Evolutionary conservation across 2,113 vertebrate species (phyloP), one percentile per base, ranked within the genome.

Genomic region (Sula dactylatra): DNA sequence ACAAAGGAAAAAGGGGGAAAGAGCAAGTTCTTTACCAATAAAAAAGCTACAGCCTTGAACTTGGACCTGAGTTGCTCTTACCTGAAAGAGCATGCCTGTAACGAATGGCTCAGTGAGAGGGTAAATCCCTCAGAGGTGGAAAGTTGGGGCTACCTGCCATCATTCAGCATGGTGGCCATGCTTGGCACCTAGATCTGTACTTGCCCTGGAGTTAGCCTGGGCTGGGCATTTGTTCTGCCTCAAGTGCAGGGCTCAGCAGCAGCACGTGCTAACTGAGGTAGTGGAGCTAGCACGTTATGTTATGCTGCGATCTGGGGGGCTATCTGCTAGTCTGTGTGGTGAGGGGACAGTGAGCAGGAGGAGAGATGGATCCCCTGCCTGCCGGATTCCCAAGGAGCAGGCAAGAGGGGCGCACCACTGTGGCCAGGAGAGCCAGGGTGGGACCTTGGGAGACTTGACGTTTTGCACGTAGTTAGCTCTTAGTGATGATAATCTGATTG

Each of bases 321-420:
- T 93, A 4, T 61, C 55, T 71, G 56, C 38, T 70, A 64, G 27
- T 55, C 26, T 88, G 22, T 0, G 0, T 50, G 45, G 24, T 3
- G 11, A 72, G 26, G 5, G 36, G n/a, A 36, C 83, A 70, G 58
- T 11, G 36, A 78, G 80, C 61, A 56, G 69, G 49, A 62, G 44
- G 10, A 64, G 19, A 67, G 82, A n/a, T 18, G 2, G 32, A 27
- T 80, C 42, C 56, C 32, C 82, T 67, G 42, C 59, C 47, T 38
- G 14, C 4, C 2, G 1, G 21, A 25, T 85, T 90, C 38, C 40
- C 36, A 22, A 54, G 78, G 52, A 59, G 22, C 29, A 70, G 56
- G 61, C 47, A 29, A 27, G 25, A 67, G n/a, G 17, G 18, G 5
- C 0, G 0, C 50, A 49, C 15, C 13, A 2, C 31, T 59, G 86